Percentiles rank a stretch among this genome's conserved stretches.
phyloP scores from a whole-genome alignment of 1,140 invertebrate genomes.

The Rhynchophorus ferrugineus region DNA sequence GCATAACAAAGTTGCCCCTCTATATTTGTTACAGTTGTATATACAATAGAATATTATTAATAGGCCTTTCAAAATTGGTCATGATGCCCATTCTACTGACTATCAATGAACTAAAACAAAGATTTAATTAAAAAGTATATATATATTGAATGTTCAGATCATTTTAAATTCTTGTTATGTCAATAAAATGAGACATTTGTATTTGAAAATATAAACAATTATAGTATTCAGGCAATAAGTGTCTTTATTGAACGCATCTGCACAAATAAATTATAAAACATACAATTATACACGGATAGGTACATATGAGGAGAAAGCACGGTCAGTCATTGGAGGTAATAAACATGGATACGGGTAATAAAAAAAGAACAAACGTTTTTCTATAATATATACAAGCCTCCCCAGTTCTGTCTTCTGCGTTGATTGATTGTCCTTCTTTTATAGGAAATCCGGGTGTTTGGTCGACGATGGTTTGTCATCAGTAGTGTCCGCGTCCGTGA shows the following conservation, averaged over 20 bases:
- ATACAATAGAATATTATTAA: no score
- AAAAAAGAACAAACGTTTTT: background rate
- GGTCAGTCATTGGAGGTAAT: background rate
- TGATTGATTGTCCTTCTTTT: background rate
- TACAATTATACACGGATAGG: conserved; percentile 7
- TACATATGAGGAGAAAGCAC: background rate
- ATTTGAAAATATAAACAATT: background rate
- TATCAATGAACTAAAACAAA: no score
- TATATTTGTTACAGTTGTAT: no score
- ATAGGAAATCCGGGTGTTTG: background rate
- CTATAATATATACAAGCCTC: background rate
- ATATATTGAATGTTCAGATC: no score
- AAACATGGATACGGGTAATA: background rate
- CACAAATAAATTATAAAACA: conserved; percentile 17
- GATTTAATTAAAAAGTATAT: no score
- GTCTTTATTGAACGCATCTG: conserved; percentile 20
- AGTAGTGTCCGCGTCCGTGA: no score
- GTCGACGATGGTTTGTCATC: no score
- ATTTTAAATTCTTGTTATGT: no score
- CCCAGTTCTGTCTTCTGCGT: background rate
- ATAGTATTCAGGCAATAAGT: conserved; percentile 2
- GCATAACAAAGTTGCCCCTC: no score
- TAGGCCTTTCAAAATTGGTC: no score
- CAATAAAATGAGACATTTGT: no score
- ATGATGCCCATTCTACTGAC: no score